Percentiles rank a stretch among this genome's conserved stretches.
Evolutionary conservation across 2,888 invertebrate genomes (phyloP).

Genomic region (Eulithis testata): DNA sequence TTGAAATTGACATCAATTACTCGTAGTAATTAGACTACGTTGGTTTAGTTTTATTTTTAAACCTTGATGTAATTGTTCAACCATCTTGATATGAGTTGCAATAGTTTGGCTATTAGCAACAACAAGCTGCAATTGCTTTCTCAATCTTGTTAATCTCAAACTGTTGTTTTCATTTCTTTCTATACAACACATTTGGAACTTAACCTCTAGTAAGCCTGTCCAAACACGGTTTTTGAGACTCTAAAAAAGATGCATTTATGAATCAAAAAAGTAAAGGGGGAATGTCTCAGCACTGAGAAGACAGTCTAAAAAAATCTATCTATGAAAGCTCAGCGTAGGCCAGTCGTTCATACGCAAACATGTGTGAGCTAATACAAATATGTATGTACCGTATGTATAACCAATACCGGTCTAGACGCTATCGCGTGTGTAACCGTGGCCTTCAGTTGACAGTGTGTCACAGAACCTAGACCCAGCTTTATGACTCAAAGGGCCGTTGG

Average conservation of each 20-base stretch:
- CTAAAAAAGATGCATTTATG: too few relatives aligned
- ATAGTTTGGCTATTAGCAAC: constrained; percentile 16
- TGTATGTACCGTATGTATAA: neutral
- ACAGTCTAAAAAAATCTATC: neutral
- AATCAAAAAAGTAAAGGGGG: too few relatives aligned
- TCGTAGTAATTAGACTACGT: constrained; percentile 19
- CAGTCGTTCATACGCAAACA: constrained; percentile 1
- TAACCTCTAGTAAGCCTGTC: too few relatives aligned
- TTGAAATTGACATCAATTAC: constrained; percentile 25
- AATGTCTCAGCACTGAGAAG: too few relatives aligned
- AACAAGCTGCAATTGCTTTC: constrained; percentile 12
- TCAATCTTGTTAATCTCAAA: constrained; percentile 16
- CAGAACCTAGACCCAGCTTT: constrained; percentile 4
- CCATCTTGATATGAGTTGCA: constrained; percentile 29
- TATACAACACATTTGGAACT: neutral
- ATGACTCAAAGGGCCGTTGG: constrained; percentile 9
- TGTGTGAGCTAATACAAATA: neutral
- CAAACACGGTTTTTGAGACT: too few relatives aligned
- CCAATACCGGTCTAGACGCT: constrained; percentile 13
- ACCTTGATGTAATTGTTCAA: constrained; percentile 21
- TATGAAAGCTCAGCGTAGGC: neutral
- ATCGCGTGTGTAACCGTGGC: constrained; percentile 22
- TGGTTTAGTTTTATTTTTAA: constrained; percentile 13
- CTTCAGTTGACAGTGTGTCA: constrained; percentile 18
- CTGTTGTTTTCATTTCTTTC: constrained; percentile 11